phyloP scores from a whole-genome alignment of 2,113 vertebrate genomes.

The Sylvicapra grimmia region DNA sequence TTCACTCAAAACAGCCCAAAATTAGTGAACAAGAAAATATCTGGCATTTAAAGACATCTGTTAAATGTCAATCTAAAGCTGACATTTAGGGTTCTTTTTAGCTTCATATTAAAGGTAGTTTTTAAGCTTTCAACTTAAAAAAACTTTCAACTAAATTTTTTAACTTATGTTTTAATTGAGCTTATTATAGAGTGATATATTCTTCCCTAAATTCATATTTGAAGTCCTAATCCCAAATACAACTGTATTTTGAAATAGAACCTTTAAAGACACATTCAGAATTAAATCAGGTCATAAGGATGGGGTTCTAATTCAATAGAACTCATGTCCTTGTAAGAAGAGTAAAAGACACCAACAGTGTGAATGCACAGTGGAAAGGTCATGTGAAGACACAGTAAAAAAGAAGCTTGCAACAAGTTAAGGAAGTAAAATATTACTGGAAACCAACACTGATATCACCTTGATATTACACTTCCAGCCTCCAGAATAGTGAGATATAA shows the following conservation, averaged over 20 bases:
- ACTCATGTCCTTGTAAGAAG: background rate
- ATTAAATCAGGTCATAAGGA: background rate
- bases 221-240: background rate
- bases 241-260: background rate
- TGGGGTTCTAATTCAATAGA: background rate
- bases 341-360: background rate
- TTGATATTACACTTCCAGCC: background rate
- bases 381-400: background rate
- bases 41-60: background rate
- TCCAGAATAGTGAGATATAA: background rate
- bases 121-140: background rate
- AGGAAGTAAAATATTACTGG: background rate
- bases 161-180: background rate
- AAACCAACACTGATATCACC: background rate
- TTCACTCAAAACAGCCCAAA: background rate
- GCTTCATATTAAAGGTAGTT: background rate
- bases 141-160: background rate
- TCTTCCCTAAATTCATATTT: background rate
- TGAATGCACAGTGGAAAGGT: background rate
- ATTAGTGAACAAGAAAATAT: background rate
- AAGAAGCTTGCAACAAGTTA: background rate
- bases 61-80: background rate
- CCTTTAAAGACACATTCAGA: background rate
- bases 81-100: background rate
- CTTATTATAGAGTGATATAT: background rate